Evolutionary conservation across 2,797 vertebrate species (phyloP).

Genomic region (Tenualosa ilisha): DNA sequence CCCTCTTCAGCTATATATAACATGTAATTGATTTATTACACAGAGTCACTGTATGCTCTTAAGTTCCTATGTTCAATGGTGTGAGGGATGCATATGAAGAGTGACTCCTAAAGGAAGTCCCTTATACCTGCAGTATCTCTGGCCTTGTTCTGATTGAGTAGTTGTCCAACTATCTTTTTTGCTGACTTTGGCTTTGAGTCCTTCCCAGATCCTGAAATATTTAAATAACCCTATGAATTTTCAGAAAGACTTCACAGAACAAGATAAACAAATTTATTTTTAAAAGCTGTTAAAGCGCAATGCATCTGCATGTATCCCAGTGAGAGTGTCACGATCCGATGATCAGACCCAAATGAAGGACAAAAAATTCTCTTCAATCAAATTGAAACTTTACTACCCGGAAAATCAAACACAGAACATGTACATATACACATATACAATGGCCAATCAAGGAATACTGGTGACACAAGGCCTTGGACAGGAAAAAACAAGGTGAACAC

Average conservation of each 20-base stretch:
- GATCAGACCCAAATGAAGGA: no score
- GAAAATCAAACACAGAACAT: no score
- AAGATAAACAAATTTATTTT: background rate
- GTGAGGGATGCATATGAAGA: background rate
- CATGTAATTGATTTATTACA: background rate
- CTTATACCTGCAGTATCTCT: background rate
- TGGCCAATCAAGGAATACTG: no score
- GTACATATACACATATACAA: no score
- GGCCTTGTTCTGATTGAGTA: conserved; percentile 2
- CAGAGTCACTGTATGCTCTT: background rate
- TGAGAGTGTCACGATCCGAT: no score
- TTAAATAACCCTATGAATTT: background rate
- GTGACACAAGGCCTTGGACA: no score
- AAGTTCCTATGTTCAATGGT: background rate
- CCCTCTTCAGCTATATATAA: background rate
- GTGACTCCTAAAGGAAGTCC: background rate
- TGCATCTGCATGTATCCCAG: background rate
- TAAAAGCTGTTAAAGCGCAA: background rate
- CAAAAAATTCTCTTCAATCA: no score
- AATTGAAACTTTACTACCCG: no score
- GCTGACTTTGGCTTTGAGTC: conserved; percentile 19
- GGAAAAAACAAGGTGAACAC: no score
- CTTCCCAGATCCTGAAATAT: conserved; percentile 17
- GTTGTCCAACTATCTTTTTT: background rate
- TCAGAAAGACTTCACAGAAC: background rate